phyloP scores from a whole-genome alignment of 1,140 invertebrate genomes.

The Drosophila kurseongensis region DNA sequence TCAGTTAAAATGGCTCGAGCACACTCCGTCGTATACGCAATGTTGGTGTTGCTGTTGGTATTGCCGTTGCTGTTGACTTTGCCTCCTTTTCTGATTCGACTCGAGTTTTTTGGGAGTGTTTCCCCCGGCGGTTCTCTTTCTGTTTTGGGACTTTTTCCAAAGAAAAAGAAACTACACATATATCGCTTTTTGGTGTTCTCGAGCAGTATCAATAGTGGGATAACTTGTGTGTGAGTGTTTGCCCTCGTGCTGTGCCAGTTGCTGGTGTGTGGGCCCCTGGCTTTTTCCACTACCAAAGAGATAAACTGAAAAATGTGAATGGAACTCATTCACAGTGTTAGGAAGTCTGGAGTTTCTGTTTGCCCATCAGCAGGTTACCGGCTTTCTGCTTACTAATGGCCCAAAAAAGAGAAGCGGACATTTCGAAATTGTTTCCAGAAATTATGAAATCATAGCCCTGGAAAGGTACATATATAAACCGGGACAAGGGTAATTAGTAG shows the following conservation, averaged over 20 bases:
- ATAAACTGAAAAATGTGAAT: slow-evolving; percentile 65
- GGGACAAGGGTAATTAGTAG: slow-evolving; percentile 23
- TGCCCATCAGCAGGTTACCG: slow-evolving; percentile 27
- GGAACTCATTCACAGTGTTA: slow-evolving; percentile 59
- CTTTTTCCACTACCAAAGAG: slow-evolving; percentile 72
- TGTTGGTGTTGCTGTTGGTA: slow-evolving; percentile 16
- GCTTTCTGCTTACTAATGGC: slow-evolving; percentile 29
- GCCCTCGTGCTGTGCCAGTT: slow-evolving; percentile 33
- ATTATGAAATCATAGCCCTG: slow-evolving; percentile 53
- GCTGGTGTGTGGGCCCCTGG: slow-evolving; percentile 39
- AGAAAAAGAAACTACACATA: slow-evolving; percentile 17
- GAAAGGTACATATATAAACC: slow-evolving; percentile 1
- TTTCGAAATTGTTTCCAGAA: slow-evolving; percentile 48
- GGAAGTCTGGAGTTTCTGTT: slow-evolving; percentile 21
- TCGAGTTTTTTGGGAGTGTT: slow-evolving; percentile 8
- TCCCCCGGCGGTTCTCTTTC: slow-evolving; percentile 12
- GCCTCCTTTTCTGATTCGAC: slow-evolving; percentile 18
- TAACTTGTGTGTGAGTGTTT: slow-evolving; percentile 34
- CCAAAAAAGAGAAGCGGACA: slow-evolving; percentile 18
- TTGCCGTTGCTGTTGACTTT: slow-evolving; percentile 26
- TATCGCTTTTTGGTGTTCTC: slow-evolving; percentile 43
- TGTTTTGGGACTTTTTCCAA: slow-evolving; percentile 17
- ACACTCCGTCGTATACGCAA: slow-evolving; percentile 48
- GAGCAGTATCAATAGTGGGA: slow-evolving; percentile 15
- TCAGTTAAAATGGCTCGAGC: slow-evolving; percentile 25